Evolutionary conservation across 2,113 vertebrate genomes (phyloP).

Genomic region (Tragelaphus strepsiceros): DNA sequence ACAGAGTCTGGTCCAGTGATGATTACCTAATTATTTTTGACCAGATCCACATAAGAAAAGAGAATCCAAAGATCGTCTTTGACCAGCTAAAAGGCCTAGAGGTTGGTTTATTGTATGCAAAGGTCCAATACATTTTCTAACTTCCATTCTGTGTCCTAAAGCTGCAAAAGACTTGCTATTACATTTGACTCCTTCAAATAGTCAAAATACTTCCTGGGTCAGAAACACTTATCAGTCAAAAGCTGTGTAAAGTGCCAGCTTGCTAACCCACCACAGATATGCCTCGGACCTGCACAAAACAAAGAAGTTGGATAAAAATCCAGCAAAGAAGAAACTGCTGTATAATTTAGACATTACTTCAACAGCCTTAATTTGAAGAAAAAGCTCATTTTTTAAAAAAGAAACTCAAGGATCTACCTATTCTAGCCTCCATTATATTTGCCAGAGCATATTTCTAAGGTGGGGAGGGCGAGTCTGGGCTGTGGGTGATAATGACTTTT

Average conservation of each 20-base stretch:
- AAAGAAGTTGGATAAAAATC: background rate
- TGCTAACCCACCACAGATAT: background rate
- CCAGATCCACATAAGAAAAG: background rate
- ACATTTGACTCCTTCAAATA: background rate
- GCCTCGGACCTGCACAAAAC: background rate
- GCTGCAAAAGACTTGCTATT: background rate
- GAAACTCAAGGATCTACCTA: background rate
- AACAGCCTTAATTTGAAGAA: background rate
- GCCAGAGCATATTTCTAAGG: background rate
- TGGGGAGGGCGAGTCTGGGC: background rate
- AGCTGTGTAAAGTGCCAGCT: background rate
- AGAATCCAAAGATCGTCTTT: background rate
- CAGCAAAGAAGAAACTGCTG: background rate
- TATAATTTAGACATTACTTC: background rate
- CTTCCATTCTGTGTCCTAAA: background rate
- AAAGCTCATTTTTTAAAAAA: background rate
- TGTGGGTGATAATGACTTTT: background rate
- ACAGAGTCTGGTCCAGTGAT: background rate
- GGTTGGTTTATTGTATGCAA: background rate
- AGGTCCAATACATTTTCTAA: background rate
- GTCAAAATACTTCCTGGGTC: background rate
- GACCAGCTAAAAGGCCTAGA: background rate
- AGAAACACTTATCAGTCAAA: background rate
- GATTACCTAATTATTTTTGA: background rate
- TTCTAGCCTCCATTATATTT: background rate